These are phyloP conservation scores for Brachylomia viminalis DNA, from an alignment of 2,888 invertebrate genomes.

Conservation along the genomic window DNA sequence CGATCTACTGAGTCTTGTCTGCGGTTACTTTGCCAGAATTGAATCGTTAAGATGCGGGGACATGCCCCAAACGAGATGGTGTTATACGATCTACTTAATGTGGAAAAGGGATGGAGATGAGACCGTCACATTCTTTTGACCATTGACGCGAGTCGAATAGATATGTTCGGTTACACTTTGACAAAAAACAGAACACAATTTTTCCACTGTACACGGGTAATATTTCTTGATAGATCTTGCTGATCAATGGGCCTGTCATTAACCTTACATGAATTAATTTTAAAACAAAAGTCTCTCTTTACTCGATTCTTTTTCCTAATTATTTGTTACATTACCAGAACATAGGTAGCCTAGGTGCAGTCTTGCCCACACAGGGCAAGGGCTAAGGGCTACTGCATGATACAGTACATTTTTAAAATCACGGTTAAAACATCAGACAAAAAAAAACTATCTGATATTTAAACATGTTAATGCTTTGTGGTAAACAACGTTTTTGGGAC, in stretches of 20 bases:
- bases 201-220: conserved; percentile 15
- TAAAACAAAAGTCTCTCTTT: not conserved
- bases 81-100: conserved; percentile 60
- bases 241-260: not conserved
- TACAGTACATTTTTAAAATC: conserved; percentile 11
- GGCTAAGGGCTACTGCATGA: not conserved
- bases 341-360: conserved; percentile 15
- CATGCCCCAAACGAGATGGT: conserved; percentile 69
- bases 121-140: conserved; percentile 70
- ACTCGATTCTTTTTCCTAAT: conserved; percentile 11
- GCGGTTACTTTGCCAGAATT: conserved; percentile 76
- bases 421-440: conserved; percentile 25
- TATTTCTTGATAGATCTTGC: conserved; percentile 23
- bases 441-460: no score
- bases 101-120: conserved; percentile 64
- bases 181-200: conserved; percentile 73
- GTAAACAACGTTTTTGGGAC: conserved; percentile 8
- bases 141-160: conserved; percentile 73
- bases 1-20: conserved; percentile 70
- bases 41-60: conserved; percentile 78
- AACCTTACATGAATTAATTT: not conserved
- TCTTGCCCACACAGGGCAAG: conserved; percentile 3
- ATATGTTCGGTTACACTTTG: conserved; percentile 69
- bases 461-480: conserved; percentile 43
- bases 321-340: conserved; percentile 16